A percentile compares a stretch with the other conserved stretches of the same genome.
Conservation (phyloP, 2,888 invertebrate genomes). For the Prosopocoilus inquinatus region DNA sequence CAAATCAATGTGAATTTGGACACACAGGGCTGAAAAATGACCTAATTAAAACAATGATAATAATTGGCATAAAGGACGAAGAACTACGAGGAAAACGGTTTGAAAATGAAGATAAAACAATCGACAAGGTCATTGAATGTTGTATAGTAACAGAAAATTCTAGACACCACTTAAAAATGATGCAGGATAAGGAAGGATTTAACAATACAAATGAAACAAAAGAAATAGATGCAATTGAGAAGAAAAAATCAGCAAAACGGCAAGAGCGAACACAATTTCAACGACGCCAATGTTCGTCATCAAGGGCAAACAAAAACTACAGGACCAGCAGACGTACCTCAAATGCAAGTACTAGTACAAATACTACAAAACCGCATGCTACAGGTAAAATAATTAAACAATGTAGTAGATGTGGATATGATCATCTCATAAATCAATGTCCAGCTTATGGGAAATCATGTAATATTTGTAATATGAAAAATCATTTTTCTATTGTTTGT, state of each 20-base stretch:
- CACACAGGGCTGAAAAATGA: background rate
- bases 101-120: constrained; percentile 5
- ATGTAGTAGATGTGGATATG: constrained; percentile 7
- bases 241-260: background rate
- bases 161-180: background rate
- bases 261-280: background rate
- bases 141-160: constrained; percentile 8
- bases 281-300: constrained; percentile 33
- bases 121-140: constrained; percentile 15
- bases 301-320: too few relatives aligned
- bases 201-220: background rate
- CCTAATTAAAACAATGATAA: constrained; percentile 9
- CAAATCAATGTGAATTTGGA: constrained; percentile 8
- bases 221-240: too few relatives aligned
- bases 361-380: constrained; percentile 3
- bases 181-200: background rate
- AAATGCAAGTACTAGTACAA: too few relatives aligned
- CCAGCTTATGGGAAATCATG: constrained; percentile 6
- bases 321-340: too few relatives aligned
- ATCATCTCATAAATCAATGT: constrained; percentile 7
- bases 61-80: constrained; percentile 9
- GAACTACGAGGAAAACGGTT: constrained; percentile 4
- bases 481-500: constrained; percentile 9
- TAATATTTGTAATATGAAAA: background rate
- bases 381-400: constrained; percentile 12